Base-by-base conservation (phyloP, 2,797 vertebrate species). In the Pantherophis vulpinus region DNA sequence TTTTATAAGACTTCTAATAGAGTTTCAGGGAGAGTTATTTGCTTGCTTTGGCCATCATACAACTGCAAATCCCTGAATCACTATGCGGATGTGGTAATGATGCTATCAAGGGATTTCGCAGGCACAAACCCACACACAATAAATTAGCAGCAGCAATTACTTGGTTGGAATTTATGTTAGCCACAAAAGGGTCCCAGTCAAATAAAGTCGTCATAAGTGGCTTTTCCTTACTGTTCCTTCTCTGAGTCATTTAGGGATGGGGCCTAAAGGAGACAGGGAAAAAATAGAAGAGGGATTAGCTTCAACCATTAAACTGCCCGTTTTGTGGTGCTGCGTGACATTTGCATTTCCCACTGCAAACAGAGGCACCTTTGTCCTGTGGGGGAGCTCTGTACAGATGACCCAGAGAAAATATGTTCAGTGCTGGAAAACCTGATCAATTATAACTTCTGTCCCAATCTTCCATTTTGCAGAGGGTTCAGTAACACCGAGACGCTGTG, bases 401-500 rank as follows among this genome's bases (percentile, higher is more conserved):
- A 4, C 32, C 74, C 37, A 1, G 37, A 70, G 20, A n/a, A 32
- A 54, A 16, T 27, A 27, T 42, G 32, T 0, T 25, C 27, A 27
- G 25, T 51, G 29, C 4, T 88, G 91, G 66, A 83, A 51, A 86
- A 10, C 83, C 54, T 91, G 90, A 32, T 25, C 79, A 29, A 29
- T 1, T 47, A 27, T 94, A 91, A 83, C 56, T 66, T 4, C 59
- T 32, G 29, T 55, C 91, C 25, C 12, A 55, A n/a, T 83, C 88
- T 94, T 93, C 20, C 18, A 94, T 94, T 95, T 90, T 93, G 93
- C 97, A 99, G 99, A 96, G 98, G 98, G 93, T 99, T 99, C 98
- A 99, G 98, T 95, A 99, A 99, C 97, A 99, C 98, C 29, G 98
- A 99, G 97, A 99, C 98, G 88, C 97, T 99, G 66, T 99, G 99